These are phyloP conservation scores for Epinotia demarniana DNA, from an alignment of 2,888 invertebrate genomes.

Conservation along the genomic window DNA sequence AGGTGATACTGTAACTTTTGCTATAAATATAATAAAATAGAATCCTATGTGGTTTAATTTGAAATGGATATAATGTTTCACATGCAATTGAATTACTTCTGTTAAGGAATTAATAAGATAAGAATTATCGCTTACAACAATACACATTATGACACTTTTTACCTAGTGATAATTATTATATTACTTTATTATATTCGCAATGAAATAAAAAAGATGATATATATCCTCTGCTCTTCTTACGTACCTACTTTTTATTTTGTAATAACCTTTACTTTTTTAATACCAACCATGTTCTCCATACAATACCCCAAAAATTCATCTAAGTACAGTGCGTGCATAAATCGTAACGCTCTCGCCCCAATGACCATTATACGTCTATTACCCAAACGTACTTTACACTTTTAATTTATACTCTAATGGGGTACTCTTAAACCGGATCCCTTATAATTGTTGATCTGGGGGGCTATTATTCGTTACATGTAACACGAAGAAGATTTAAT, in stretches of 20 bases:
- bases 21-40: not conserved
- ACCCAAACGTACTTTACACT: slow-evolving; percentile 27
- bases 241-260: too few relatives aligned
- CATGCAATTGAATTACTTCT: not conserved
- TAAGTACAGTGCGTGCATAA: slow-evolving; percentile 15
- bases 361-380: slow-evolving; percentile 5
- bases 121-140: not conserved
- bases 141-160: not conserved
- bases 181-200: too few relatives aligned
- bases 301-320: slow-evolving; percentile 1
- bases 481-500: slow-evolving; percentile 42
- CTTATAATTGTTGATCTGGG: slow-evolving; percentile 29
- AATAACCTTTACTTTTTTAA: too few relatives aligned
- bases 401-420: slow-evolving; percentile 32
- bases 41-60: not conserved
- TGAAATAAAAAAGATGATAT: too few relatives aligned
- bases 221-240: too few relatives aligned
- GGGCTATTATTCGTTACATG: slow-evolving; percentile 38
- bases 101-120: not conserved
- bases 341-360: slow-evolving; percentile 15
- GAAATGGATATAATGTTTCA: not conserved
- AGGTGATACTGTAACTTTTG: not conserved
- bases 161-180: not conserved
- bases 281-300: too few relatives aligned
- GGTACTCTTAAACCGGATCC: slow-evolving; percentile 25